phyloP scores from a whole-genome alignment of 2,113 vertebrate species.

The Climacteris rufus region DNA sequence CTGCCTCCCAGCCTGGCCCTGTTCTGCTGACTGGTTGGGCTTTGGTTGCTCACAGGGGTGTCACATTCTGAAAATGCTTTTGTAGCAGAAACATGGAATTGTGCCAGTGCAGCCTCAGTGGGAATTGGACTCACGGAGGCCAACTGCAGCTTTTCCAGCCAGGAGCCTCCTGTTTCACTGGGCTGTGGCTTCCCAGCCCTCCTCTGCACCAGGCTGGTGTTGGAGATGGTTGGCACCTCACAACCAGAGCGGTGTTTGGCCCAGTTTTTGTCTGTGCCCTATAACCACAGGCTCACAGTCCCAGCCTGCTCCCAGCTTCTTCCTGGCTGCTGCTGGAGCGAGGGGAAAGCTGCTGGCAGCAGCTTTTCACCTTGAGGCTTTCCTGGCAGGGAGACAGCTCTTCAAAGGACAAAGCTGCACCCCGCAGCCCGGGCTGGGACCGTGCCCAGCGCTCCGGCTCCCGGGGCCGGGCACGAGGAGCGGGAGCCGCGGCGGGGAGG shows the following conservation, averaged over 20 bases:
- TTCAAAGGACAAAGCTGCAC: not conserved
- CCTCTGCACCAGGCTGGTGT: fast-evolving
- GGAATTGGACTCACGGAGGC: not conserved
- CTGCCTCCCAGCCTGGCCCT: no score
- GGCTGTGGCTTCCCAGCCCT: not conserved
- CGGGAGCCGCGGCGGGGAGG: fast-evolving
- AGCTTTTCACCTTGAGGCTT: not conserved
- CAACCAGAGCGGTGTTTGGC: not conserved
- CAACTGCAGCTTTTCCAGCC: not conserved
- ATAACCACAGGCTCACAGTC: not conserved
- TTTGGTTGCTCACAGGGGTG: not conserved
- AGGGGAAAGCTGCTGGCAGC: not conserved
- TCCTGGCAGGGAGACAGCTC: not conserved
- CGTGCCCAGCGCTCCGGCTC: not conserved
- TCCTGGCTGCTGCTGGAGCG: not conserved
- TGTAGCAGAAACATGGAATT: not conserved
- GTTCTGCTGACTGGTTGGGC: not conserved
- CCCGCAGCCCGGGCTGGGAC: not conserved
- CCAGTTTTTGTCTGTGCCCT: not conserved
- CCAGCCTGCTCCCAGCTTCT: not conserved
- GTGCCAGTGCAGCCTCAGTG: not conserved
- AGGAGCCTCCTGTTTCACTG: not conserved
- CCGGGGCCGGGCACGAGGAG: not conserved
- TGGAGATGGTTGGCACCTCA: not conserved
- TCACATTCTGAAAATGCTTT: not conserved